phyloP scores from a whole-genome alignment of 2,888 invertebrate genomes.

The Uropetala carovei region DNA sequence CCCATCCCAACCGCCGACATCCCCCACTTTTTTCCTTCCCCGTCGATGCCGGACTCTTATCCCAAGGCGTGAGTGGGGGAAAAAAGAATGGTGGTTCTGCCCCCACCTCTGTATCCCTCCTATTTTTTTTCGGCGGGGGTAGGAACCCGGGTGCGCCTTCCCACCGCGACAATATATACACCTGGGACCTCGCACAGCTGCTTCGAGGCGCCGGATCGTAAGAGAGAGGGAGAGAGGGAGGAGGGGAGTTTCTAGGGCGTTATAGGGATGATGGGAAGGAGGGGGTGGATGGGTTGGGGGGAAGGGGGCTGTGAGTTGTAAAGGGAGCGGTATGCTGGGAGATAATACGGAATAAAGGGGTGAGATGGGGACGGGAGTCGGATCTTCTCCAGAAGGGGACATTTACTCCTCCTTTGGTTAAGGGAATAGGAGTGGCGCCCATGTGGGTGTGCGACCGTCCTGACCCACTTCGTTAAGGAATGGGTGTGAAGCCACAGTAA shows the following conservation, averaged over 20 bases:
- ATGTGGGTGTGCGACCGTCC: background rate
- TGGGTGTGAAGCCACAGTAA: no score
- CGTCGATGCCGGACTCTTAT: background rate
- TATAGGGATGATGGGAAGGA: background rate
- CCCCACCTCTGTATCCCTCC: background rate
- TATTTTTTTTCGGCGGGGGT: background rate
- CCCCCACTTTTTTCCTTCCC: background rate
- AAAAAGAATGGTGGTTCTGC: background rate
- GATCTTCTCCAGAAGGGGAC: background rate
- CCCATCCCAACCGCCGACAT: background rate
- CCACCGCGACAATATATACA: constrained; percentile 58
- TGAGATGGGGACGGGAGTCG: background rate
- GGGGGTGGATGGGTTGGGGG: background rate
- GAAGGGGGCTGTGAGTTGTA: background rate
- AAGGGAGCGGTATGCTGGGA: background rate
- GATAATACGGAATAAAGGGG: background rate
- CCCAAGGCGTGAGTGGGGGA: background rate
- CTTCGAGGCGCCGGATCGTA: constrained; percentile 16
- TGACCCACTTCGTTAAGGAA: background rate
- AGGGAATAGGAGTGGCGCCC: background rate
- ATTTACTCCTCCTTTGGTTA: background rate
- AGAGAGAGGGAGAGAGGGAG: constrained; percentile 14
- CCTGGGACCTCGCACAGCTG: constrained; percentile 59
- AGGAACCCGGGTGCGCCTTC: constrained; percentile 57
- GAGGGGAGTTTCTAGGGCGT: background rate